Base-by-base conservation (phyloP, 2,797 vertebrate genomes). In the Thaleichthys pacificus region DNA sequence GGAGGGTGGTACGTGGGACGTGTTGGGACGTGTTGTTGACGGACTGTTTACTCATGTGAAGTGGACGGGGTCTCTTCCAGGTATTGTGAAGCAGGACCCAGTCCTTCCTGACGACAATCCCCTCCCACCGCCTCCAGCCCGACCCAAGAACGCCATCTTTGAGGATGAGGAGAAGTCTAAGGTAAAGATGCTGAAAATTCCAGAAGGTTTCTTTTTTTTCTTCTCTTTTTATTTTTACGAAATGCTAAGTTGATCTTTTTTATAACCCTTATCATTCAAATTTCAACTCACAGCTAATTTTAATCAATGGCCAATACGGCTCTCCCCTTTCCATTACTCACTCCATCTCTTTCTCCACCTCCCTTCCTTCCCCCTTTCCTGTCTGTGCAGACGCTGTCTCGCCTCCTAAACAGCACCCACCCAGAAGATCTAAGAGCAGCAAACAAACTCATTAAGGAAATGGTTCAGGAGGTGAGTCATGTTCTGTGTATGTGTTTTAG, bases 371-470 rank as follows among this genome's bases (percentile, higher is more conserved):
- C 21, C 73, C 61, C 72, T 68, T 63, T 84, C 88, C 75, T 77
- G 24, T 88, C 81, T 80, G 76, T 88, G 71, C 87, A 99, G 98
- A 96, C 87, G 77, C 91, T 99, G 87, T 96, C 97, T 68, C 95
- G 95, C 65, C 93, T 99, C 61, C 88, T 99, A 79, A 99, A 97
- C 86, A 99, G 98, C 89, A 93, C 95, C 63, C 96, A 98, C 65
- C 96, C 96, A 0, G 97, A 99, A 86, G 98, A 99, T 87, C 93
- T 99, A 58, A 93, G 95, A 74, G 97, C 97, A 22, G 98, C 98
- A 88, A 99, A 99, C 92, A 97, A 97, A 80, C 96, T 99, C 75
- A 99, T 99, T 81, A 99, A 99, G 90, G 97, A 98, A 92, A 99
- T 99, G 97, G 97, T 99, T 75, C 97, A 99, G 87, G 97, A 99